Evolutionary conservation across 2,888 invertebrate genomes (phyloP).

Genomic region (Drosophila merina): DNA sequence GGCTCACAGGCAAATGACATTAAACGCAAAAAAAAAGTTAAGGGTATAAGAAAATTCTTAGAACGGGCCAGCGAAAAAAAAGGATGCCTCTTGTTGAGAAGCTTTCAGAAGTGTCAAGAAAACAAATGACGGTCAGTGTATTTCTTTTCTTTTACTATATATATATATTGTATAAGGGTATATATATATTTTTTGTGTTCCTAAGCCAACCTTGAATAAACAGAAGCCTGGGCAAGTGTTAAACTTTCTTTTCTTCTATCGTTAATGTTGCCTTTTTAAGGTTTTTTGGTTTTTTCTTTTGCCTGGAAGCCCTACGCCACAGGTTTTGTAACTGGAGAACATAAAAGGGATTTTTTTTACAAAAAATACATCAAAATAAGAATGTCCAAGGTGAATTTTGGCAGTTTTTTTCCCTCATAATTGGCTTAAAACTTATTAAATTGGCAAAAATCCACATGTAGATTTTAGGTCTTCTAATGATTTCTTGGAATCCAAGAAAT

Average conservation of each 20-base stretch:
- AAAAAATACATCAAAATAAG: slow-evolving; percentile 48
- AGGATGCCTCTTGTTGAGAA: slow-evolving; percentile 54
- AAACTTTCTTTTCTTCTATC: slow-evolving; percentile 52
- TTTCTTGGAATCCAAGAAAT: background rate
- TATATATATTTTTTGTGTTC: slow-evolving; percentile 40
- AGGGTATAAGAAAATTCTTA: slow-evolving; percentile 23
- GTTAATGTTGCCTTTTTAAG: slow-evolving; percentile 40
- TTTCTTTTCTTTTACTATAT: background rate
- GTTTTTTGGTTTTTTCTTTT: background rate
- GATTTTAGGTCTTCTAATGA: background rate
- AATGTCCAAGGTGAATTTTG: background rate
- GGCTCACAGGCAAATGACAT: slow-evolving; percentile 39
- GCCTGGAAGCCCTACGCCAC: slow-evolving; percentile 27
- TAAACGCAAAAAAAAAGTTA: slow-evolving; percentile 61
- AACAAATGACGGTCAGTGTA: slow-evolving; percentile 76
- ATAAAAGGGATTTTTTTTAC: slow-evolving; percentile 59
- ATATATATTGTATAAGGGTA: slow-evolving; percentile 12
- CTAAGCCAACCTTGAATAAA: slow-evolving; percentile 36
- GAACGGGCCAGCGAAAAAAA: slow-evolving; percentile 29
- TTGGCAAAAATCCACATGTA: background rate
- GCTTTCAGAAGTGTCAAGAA: slow-evolving; percentile 74
- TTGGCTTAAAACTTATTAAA: background rate
- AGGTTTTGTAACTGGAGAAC: slow-evolving; percentile 67
- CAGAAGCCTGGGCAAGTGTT: slow-evolving; percentile 56
- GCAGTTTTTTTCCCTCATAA: background rate